Evolutionary conservation across 1,140 invertebrate species (phyloP).

Genomic region (Nylanderia fulva): DNA sequence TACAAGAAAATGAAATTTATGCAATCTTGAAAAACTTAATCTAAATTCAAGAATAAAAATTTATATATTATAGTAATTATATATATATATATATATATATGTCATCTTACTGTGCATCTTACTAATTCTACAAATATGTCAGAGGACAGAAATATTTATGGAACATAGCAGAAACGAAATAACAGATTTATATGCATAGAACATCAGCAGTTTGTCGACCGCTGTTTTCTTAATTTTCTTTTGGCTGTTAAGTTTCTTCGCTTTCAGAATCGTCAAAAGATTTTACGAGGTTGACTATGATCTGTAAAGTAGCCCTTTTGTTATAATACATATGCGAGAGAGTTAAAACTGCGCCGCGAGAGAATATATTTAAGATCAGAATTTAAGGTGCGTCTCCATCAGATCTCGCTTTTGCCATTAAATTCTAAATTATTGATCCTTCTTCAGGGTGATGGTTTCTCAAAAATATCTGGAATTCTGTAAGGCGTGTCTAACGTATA

Average conservation of each 20-base stretch:
- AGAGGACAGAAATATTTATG: background rate
- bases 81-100: too few relatives aligned
- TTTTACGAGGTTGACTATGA: conserved; percentile 67
- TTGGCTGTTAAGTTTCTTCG: conserved; percentile 40
- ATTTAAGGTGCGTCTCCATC: conserved; percentile 34
- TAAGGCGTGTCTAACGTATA: conserved; percentile 66
- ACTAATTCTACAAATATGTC: background rate
- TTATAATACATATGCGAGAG: conserved; percentile 2
- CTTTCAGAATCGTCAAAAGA: background rate
- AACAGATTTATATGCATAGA: conserved; percentile 13
- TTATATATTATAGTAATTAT: too few relatives aligned
- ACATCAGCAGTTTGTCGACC: background rate
- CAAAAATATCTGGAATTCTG: conserved; percentile 63
- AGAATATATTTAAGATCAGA: conserved; percentile 25
- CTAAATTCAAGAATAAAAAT: background rate
- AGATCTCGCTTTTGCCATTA: conserved; percentile 47
- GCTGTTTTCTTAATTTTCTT: conserved; percentile 45
- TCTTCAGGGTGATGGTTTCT: background rate
- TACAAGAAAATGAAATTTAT: background rate
- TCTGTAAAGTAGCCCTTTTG: conserved; percentile 47
- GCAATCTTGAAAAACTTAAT: background rate
- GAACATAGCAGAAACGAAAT: background rate
- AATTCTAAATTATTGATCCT: conserved; percentile 65
- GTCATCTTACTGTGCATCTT: background rate
- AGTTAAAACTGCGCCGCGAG: conserved; percentile 25